phyloP scores from a whole-genome alignment of 2,797 vertebrate species.

The Enteromius thamalakanensis region DNA sequence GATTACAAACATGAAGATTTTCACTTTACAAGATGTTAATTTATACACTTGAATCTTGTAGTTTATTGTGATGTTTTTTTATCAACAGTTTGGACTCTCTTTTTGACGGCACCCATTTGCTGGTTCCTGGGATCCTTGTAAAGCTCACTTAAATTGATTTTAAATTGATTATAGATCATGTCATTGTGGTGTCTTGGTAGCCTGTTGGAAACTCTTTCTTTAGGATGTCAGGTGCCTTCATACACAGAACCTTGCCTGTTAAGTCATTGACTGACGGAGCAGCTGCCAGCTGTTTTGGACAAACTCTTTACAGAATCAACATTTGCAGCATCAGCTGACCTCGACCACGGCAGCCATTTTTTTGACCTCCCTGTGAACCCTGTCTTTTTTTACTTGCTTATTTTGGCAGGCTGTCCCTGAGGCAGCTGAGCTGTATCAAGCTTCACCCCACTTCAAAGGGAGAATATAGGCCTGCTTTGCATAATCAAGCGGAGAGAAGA shows the following conservation, averaged over 20 bases:
- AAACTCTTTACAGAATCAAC: conserved; percentile 51
- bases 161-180: background rate
- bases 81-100: too few relatives aligned
- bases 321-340: conserved; percentile 57
- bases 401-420: conserved; percentile 75
- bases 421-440: conserved; percentile 76
- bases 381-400: conserved; percentile 73
- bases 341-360: conserved; percentile 66
- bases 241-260: background rate
- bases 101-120: too few relatives aligned
- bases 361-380: conserved; percentile 78
- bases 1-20: background rate
- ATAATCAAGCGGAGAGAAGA: conserved; percentile 83
- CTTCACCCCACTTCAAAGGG: conserved; percentile 80
- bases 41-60: background rate
- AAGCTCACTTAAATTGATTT: background rate
- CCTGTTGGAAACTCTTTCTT: background rate
- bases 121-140: background rate
- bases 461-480: conserved; percentile 84
- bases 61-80: too few relatives aligned
- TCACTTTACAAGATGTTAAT: background rate
- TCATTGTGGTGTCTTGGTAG: background rate
- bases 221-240: background rate
- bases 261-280: background rate
- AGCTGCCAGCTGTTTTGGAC: background rate